Base-by-base conservation (phyloP, 2,888 invertebrate genomes). In the Brenthis hecate region DNA sequence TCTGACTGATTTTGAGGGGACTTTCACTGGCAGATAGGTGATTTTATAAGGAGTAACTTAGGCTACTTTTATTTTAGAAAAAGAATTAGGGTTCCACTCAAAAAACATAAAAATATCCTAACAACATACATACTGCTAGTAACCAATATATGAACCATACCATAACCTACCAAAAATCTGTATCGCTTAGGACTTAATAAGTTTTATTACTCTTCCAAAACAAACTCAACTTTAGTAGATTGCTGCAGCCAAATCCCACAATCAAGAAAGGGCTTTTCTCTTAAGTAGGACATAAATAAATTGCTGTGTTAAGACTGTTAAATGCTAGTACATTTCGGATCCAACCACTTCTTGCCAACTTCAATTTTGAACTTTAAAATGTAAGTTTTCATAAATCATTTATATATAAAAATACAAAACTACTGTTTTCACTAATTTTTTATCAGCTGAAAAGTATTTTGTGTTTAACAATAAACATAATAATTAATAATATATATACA, bases 251-350 rank as follows among this genome's bases (percentile, higher is more conserved):
- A 66, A 70, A 70, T 70, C 70, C 58, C 58, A 58, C 70, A 70
- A 70, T 70, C 66, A 66, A 70, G 70, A 66, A 66, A 66, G 63
- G 66, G 63, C 70, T 70, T 66, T 70, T 57, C 66, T 63, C 62
- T 66, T 66, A 63, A 70, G 63, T 66, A 63, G 50, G 48, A 63
- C 70, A 63, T 63, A 58, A 70, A 66, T 66, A 70, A 70, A 62
- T 62, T 56, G 61, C 61, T 56, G 61, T 65, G 61, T 43, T 69
- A 69, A 65, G 65, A 56, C 69, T 60, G 65, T 65, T 56, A 54
- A 62, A 16, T 62, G 53, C 23, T 16, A 14, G 6, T 43, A 54
- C 62, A 53, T 19, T 62, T 62, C n/a, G 36, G 43, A 62, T 54
- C 61, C 11, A 51, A 61, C 13, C 13, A 53, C 28, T 51, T n/a